Conservation (phyloP, 2,888 invertebrate genomes). For the Microctonus brassicae region DNA sequence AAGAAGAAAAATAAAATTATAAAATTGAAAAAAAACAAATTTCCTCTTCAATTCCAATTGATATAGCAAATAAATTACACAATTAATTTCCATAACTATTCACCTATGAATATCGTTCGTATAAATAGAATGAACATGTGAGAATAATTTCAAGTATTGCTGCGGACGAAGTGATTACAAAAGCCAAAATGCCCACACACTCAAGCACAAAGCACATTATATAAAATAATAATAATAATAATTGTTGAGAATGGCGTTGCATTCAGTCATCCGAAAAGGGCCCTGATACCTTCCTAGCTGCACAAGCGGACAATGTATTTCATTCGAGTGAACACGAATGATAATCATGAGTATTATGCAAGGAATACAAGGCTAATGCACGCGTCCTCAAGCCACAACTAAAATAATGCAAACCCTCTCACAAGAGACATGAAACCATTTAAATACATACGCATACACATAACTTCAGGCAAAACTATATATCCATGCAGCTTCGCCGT, state of each 20-base stretch:
- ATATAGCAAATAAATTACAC: not conserved
- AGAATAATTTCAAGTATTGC: not conserved
- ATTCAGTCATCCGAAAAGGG: conserved; percentile 30
- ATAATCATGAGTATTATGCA: conserved; percentile 31
- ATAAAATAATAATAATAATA: not conserved
- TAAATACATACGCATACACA: not conserved
- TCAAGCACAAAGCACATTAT: not conserved
- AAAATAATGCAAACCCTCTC: conserved; percentile 3
- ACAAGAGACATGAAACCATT: conserved; percentile 9
- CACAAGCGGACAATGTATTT: conserved; percentile 38
- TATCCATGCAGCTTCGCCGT: not conserved
- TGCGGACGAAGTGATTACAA: not conserved
- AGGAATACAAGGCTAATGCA: conserved; percentile 17
- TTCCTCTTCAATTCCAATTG: not conserved
- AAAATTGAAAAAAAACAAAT: not conserved
- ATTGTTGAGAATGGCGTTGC: conserved; percentile 4
- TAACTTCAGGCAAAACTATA: not conserved
- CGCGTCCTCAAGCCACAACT: not conserved
- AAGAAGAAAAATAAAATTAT: not conserved
- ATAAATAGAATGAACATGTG: too few species aligned
- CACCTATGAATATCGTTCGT: too few species aligned
- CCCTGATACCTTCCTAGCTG: conserved; percentile 32
- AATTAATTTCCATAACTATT: not conserved
- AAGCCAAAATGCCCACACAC: not conserved
- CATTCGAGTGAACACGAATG: conserved; percentile 35